These are phyloP conservation scores for Brachyalestes nurse DNA, from an alignment of 2,797 vertebrate species.

Conservation along the genomic window DNA sequence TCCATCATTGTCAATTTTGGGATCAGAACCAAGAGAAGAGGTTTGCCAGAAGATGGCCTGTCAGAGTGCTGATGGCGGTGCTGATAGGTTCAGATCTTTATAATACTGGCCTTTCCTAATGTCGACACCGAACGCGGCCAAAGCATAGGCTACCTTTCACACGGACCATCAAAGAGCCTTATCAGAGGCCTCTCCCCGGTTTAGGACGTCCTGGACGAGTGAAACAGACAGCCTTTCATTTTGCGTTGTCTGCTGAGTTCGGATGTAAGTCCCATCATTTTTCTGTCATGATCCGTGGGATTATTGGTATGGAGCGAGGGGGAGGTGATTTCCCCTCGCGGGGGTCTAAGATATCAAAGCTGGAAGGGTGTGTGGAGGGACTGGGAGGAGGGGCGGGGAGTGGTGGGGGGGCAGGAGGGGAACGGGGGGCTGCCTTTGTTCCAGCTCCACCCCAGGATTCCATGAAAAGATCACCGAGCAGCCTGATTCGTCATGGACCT, in stretches of 20 bases:
- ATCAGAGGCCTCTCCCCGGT: slow-evolving; percentile 35
- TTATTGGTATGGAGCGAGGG: slow-evolving; percentile 67
- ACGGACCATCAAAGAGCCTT: slow-evolving; percentile 24
- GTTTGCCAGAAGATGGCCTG: slow-evolving; percentile 10
- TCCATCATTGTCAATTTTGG: slow-evolving; percentile 23
- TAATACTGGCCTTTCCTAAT: slow-evolving; percentile 21
- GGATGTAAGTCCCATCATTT: slow-evolving; percentile 66
- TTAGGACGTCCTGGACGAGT: slow-evolving; percentile 21
- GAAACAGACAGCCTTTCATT: slow-evolving; percentile 57
- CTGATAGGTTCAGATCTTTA: slow-evolving; percentile 22
- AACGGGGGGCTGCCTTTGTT: slow-evolving; percentile 77
- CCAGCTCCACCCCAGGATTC: slow-evolving; percentile 75
- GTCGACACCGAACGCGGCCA: neutral
- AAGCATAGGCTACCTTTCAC: slow-evolving; percentile 7
- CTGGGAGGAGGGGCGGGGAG: slow-evolving; percentile 28
- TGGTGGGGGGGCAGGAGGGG: slow-evolving; percentile 56
- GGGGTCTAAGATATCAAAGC: slow-evolving; percentile 85
- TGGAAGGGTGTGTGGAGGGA: slow-evolving; percentile 64
- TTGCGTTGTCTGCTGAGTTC: slow-evolving; percentile 53
- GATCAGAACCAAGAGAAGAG: slow-evolving; percentile 13
- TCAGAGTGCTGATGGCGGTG: neutral
- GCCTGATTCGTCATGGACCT: slow-evolving; percentile 77
- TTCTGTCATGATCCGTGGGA: slow-evolving; percentile 74
- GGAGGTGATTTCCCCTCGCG: slow-evolving; percentile 70
- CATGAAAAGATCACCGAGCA: slow-evolving; percentile 82